A percentile compares a stretch with the other conserved stretches of the same genome.
phyloP scores from a whole-genome alignment of 2,113 vertebrate genomes.

The Salvelinus sp. region DNA sequence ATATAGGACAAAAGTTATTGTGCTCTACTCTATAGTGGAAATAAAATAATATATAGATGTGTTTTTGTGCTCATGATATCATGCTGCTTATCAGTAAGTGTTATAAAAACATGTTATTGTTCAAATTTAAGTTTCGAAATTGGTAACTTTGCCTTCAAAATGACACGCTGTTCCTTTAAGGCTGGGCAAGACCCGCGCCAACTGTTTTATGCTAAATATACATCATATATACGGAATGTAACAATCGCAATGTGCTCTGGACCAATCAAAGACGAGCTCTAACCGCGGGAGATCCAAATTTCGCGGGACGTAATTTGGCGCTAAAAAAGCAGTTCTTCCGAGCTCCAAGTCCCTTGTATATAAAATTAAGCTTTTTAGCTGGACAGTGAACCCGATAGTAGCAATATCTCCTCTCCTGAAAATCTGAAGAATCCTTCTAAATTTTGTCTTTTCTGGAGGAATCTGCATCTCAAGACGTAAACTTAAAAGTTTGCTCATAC shows the following conservation, averaged over 20 bases:
- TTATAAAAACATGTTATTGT: background rate
- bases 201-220: conserved; percentile 64
- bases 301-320: conserved; percentile 92
- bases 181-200: conserved; percentile 30
- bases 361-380: conserved; percentile 48
- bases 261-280: conserved; percentile 73
- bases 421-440: conserved; percentile 31
- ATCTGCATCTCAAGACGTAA: conserved; percentile 10
- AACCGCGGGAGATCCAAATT: conserved; percentile 97
- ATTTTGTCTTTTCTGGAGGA: background rate
- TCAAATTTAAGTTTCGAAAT: background rate
- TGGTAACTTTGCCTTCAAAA: conserved; percentile 35
- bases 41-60: background rate
- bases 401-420: conserved; percentile 33
- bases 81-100: background rate
- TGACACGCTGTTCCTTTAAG: conserved; percentile 64
- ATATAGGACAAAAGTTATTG: background rate
- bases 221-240: conserved; percentile 51
- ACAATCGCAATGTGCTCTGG: conserved; percentile 57
- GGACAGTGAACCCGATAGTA: conserved; percentile 40
- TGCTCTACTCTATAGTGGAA: background rate
- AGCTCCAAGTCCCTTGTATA: conserved; percentile 59
- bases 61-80: background rate
- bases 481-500: conserved; percentile 12
- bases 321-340: conserved; percentile 69